Conservation (phyloP, 2,113 vertebrate genomes). For the Psittacara wagleri region DNA sequence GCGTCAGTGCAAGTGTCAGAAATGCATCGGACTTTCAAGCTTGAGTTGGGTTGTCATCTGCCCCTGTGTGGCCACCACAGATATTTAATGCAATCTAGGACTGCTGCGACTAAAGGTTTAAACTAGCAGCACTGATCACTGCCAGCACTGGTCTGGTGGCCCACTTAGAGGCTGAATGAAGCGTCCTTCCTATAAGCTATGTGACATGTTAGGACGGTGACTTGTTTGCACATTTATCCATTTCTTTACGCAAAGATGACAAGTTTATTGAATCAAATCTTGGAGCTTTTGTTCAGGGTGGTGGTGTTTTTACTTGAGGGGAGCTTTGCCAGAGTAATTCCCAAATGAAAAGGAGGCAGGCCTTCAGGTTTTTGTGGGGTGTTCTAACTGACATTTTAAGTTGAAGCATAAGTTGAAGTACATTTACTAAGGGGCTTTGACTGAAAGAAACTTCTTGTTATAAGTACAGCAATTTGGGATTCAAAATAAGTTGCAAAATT, state of each 20-base stretch:
- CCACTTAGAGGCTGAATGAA: background rate
- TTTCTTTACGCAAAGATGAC: background rate
- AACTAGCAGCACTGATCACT: background rate
- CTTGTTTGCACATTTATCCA: slow-evolving; percentile 1
- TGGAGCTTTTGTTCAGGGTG: background rate
- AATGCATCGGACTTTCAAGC: background rate
- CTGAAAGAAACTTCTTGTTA: background rate
- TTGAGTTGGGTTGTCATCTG: background rate
- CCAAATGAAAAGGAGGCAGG: background rate
- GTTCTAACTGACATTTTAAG: background rate
- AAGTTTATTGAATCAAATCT: background rate
- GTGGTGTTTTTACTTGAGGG: background rate
- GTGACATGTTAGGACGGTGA: background rate
- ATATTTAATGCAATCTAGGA: fast-evolving
- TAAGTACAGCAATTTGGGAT: background rate
- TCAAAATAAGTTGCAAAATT: slow-evolving; percentile 22
- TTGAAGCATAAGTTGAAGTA: slow-evolving; percentile 15
- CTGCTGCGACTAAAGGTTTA: background rate
- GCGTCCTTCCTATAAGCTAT: background rate
- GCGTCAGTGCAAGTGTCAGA: background rate
- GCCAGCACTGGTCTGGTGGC: fast-evolving
- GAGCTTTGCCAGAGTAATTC: slow-evolving; percentile 5
- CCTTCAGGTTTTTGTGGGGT: background rate
- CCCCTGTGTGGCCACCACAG: background rate
- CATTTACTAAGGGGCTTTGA: background rate